These are phyloP conservation scores for Sabellastarte sp. DNA, from an alignment of 2,888 invertebrate species.

Conservation along the genomic window DNA sequence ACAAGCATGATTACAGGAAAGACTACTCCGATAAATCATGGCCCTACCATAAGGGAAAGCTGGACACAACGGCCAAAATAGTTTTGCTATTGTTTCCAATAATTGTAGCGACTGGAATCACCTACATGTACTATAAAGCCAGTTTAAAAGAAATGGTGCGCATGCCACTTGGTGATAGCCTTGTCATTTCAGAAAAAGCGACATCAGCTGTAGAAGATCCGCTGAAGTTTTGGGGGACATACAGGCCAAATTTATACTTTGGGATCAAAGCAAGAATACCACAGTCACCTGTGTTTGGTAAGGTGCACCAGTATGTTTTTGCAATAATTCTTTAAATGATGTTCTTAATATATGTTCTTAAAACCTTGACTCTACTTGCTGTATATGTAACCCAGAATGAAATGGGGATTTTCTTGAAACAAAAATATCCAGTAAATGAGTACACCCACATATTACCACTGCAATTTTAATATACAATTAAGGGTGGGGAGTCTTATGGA, in stretches of 20 bases:
- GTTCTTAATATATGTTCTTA: too few species aligned
- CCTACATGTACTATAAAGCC: slow-evolving; percentile 18
- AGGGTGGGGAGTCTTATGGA: too few species aligned
- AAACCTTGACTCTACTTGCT: too few species aligned
- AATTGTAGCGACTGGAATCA: slow-evolving; percentile 9
- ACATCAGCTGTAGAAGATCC: slow-evolving; percentile 19
- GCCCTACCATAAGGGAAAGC: slow-evolving; percentile 19
- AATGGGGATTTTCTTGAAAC: too few species aligned
- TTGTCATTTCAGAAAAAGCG: slow-evolving; percentile 13
- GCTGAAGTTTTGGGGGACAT: slow-evolving; percentile 78
- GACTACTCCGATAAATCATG: slow-evolving; percentile 20
- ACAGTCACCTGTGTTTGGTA: slow-evolving; percentile 82
- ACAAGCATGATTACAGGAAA: slow-evolving; percentile 18
- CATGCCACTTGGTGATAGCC: slow-evolving; percentile 24
- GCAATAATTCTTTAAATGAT: neutral
- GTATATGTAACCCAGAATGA: too few species aligned
- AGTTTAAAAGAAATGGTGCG: slow-evolving; percentile 18
- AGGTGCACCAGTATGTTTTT: neutral
- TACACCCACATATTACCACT: too few species aligned
- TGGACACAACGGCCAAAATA: slow-evolving; percentile 19
- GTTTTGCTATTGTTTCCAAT: slow-evolving; percentile 15
- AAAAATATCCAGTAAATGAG: too few species aligned
- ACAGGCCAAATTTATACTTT: slow-evolving; percentile 62
- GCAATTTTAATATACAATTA: too few species aligned
- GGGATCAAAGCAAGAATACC: slow-evolving; percentile 83